Evolutionary conservation across 2,113 vertebrate genomes (phyloP).

Genomic region (Gila orcuttii): DNA sequence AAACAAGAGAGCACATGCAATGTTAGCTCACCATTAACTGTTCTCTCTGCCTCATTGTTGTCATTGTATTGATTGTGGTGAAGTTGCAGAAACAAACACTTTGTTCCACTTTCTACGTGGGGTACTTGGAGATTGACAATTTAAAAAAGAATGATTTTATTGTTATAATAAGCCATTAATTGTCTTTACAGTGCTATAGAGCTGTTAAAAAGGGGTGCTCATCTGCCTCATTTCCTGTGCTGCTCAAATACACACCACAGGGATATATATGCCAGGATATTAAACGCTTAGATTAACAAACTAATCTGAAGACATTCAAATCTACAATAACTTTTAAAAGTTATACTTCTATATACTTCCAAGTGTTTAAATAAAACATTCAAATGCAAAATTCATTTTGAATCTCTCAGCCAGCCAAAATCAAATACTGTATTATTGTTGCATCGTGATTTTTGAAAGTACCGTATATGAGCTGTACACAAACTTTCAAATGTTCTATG

Average conservation of each 20-base stretch:
- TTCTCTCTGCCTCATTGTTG: not conserved
- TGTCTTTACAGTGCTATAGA: not conserved
- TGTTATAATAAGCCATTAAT: not conserved
- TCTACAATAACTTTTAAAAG: not conserved
- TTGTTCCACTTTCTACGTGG: not conserved
- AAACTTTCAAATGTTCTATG: no score
- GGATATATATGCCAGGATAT: constrained; percentile 14
- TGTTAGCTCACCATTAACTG: not conserved
- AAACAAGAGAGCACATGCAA: not conserved
- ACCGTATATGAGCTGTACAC: not conserved
- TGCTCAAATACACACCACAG: constrained; percentile 9
- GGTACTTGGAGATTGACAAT: not conserved
- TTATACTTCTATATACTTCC: not conserved
- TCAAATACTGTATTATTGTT: not conserved
- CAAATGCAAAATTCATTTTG: not conserved
- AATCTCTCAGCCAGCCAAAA: not conserved
- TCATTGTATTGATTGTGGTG: not conserved
- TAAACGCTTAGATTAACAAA: not conserved
- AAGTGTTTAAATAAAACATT: not conserved
- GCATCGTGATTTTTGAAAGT: not conserved
- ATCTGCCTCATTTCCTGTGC: constrained; percentile 13
- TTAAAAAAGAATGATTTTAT: not conserved
- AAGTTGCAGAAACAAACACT: not conserved
- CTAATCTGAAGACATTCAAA: not conserved
- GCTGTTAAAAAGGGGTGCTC: not conserved